phyloP scores from a whole-genome alignment of 2,888 invertebrate species.

The Andrena camellia region DNA sequence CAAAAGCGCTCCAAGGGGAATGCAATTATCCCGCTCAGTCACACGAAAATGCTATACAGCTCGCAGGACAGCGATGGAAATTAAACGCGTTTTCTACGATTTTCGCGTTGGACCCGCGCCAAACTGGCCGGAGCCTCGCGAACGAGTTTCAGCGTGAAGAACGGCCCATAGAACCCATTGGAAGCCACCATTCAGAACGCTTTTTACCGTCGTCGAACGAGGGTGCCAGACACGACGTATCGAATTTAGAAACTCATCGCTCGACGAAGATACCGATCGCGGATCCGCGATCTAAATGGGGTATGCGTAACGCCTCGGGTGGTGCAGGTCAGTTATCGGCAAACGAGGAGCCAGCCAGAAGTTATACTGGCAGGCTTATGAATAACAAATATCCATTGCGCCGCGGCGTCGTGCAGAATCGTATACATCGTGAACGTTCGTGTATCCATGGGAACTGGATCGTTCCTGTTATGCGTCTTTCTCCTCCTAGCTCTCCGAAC shows the following conservation, averaged over 20 bases:
- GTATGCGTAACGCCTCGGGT: slow-evolving; percentile 43
- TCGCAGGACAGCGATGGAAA: slow-evolving; percentile 36
- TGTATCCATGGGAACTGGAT: slow-evolving; percentile 69
- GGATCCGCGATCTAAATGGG: slow-evolving; percentile 49
- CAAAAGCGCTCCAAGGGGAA: slow-evolving; percentile 19
- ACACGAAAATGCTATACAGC: slow-evolving; percentile 36
- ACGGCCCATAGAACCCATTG: background rate
- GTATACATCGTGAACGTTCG: slow-evolving; percentile 29
- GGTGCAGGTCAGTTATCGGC: slow-evolving; percentile 58
- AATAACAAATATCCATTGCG: slow-evolving; percentile 65
- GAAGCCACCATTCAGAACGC: background rate
- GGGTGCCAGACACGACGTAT: slow-evolving; percentile 5
- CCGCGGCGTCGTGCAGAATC: slow-evolving; percentile 55
- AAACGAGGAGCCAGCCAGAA: slow-evolving; percentile 60
- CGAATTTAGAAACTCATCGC: slow-evolving; percentile 47
- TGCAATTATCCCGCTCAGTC: slow-evolving; percentile 51
- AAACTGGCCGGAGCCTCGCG: slow-evolving; percentile 14
- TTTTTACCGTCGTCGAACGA: background rate
- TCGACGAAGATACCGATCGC: slow-evolving; percentile 38
- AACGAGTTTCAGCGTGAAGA: background rate
- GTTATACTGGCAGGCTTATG: slow-evolving; percentile 64
- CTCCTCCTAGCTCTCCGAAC: slow-evolving; percentile 29
- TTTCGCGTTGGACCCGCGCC: slow-evolving; percentile 39
- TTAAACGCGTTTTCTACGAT: slow-evolving; percentile 44
- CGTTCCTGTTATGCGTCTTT: slow-evolving; percentile 54